Evolutionary conservation across 2,113 vertebrate species (phyloP), one percentile per base, ranked within the genome.

Genomic region (Psittacara wagleri): DNA sequence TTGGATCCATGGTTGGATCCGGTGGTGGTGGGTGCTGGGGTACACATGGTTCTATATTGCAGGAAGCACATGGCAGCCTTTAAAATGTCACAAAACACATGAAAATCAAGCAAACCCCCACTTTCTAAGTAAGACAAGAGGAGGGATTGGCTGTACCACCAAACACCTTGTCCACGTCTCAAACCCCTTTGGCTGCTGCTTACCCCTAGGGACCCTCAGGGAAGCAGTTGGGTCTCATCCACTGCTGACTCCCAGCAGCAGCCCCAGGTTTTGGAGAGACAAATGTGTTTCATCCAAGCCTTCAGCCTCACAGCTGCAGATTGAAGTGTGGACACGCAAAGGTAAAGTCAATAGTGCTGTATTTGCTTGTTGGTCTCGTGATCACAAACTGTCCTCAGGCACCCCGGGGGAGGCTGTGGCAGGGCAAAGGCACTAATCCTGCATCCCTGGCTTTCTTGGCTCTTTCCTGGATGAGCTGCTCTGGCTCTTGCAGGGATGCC

Each of bases 281-380:
- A 27, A 55, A 2, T 41, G 6, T 17, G 48, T 69, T 62, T 70
- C 62, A 62, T 6, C 18, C 9, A 27, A 49, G 51, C 43, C 19
- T 51, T 17, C 18, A 49, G 31, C 37, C 25, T 59, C 29, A 25
- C 7, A 1, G 22, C 46, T 68, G 59, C 33, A 35, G 49, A 22
- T 72, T 46, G 3, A 69, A 46, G 33, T 7, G 69, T 52, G 62
- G 78, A 22, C 35, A 14, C 19, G 20, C 5, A 39, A 51, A 64
- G 61, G 81, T 63, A 78, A 63, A 94, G 70, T 96, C 92, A 95
- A 87, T 87, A 91, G 63, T 61, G 24, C 68, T 24, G 2, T 94
- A n/a, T 88, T 92, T 96, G 57, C 78, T 84, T 49, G 10, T 73
- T 52, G 64, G 39, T 20, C 64, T 57, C 0, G 0, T 95, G 93